Evolutionary conservation across 1,140 invertebrate genomes (phyloP).

Genomic region (Phymastichus coffea): DNA sequence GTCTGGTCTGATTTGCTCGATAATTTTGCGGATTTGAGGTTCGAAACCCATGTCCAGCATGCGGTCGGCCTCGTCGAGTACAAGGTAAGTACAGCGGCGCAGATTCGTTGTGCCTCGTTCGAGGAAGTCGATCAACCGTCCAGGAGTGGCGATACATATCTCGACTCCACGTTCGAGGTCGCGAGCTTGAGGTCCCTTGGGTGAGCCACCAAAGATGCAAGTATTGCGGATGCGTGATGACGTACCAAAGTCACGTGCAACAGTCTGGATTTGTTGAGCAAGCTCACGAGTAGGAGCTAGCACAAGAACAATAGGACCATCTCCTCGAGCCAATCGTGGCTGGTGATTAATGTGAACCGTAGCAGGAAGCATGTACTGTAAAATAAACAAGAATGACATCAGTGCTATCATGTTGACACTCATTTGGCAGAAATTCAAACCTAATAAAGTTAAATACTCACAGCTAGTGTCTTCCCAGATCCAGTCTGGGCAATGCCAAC

Average conservation of each 20-base stretch:
- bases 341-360: slow-evolving; percentile 76
- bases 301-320: slow-evolving; percentile 91
- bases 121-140: slow-evolving; percentile 94
- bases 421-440: slow-evolving; percentile 1
- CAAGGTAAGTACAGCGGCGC: slow-evolving; percentile 89
- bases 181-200: slow-evolving; percentile 89
- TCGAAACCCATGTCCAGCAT: slow-evolving; percentile 98
- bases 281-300: slow-evolving; percentile 94
- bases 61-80: slow-evolving; percentile 92
- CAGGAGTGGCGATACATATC: slow-evolving; percentile 95
- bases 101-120: slow-evolving; percentile 90
- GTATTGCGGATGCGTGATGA: slow-evolving; percentile 83
- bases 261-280: slow-evolving; percentile 96
- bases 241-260: slow-evolving; percentile 86
- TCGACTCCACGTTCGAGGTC: slow-evolving; percentile 90
- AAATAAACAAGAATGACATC: slow-evolving; percentile 23
- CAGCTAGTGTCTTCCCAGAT: slow-evolving; percentile 84
- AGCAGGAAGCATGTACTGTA: slow-evolving; percentile 75
- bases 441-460: slow-evolving; percentile 32
- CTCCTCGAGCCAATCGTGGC: slow-evolving; percentile 69
- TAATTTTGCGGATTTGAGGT: slow-evolving; percentile 97
- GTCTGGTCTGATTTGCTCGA: slow-evolving; percentile 93
- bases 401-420: neutral
- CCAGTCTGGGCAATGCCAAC: slow-evolving; percentile 95
- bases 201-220: slow-evolving; percentile 96